phyloP scores from a whole-genome alignment of 2,888 invertebrate species.

The Julus scandinavius region DNA sequence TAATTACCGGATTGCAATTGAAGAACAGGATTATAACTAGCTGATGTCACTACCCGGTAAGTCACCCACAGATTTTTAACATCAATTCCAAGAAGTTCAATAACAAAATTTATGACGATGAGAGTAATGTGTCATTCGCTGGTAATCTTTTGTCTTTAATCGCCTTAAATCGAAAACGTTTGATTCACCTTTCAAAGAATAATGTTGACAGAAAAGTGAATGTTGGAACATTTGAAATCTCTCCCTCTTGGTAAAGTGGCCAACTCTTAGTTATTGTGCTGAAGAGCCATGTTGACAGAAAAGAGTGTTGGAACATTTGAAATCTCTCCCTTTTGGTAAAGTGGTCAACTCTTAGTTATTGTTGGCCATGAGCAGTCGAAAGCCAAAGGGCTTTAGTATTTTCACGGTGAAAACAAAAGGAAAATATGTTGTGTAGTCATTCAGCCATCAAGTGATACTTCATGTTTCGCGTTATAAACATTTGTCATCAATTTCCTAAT shows the following conservation, averaged over 20 bases:
- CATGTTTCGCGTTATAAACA: too few species aligned
- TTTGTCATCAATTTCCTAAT: too few species aligned
- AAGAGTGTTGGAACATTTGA: neutral
- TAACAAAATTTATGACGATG: neutral
- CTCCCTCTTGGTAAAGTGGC: neutral
- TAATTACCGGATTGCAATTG: neutral
- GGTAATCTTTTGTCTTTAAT: neutral
- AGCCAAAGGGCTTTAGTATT: neutral
- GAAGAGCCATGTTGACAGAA: neutral
- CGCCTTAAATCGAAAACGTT: neutral
- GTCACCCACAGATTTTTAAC: neutral
- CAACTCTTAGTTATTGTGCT: neutral
- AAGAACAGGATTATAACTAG: neutral
- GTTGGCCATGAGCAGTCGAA: neutral
- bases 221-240: neutral
- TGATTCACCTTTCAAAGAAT: neutral
- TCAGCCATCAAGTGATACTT: too few species aligned
- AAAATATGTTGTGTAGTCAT: too few species aligned
- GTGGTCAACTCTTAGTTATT: too few species aligned
- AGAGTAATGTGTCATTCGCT: neutral
- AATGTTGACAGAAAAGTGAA: neutral
- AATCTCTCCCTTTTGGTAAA: too few species aligned
- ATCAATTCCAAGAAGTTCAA: neutral
- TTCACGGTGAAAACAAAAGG: too few species aligned
- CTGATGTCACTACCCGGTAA: neutral